Evolutionary conservation across 2,113 vertebrate species (phyloP).

Genomic region (Gasterosteus aculeatus): DNA sequence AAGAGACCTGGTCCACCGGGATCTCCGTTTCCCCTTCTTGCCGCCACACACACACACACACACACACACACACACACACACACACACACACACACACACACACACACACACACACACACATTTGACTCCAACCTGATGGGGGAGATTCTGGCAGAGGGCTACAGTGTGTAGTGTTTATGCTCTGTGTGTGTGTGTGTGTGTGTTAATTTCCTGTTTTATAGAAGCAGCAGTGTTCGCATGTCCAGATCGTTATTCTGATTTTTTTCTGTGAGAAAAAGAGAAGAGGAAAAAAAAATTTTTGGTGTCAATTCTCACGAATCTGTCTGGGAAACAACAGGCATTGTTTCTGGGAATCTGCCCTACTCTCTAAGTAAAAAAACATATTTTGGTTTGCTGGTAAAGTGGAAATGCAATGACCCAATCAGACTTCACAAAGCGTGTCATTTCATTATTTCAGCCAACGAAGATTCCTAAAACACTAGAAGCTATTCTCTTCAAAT

Average conservation of each 20-base stretch:
- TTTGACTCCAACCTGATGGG: constrained; percentile 60
- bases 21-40: constrained; percentile 62
- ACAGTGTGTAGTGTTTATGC: constrained; percentile 29
- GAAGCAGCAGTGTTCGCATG: constrained; percentile 75
- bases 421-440: constrained; percentile 30
- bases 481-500: constrained; percentile 7
- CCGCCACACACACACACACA: constrained; percentile 14
- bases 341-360: constrained; percentile 70
- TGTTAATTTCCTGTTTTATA: constrained; percentile 79
- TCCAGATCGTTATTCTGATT: constrained; percentile 68
- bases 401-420: constrained; percentile 27
- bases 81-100: constrained; percentile 7
- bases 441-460: constrained; percentile 26
- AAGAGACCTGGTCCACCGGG: constrained; percentile 78
- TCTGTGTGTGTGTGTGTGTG: constrained; percentile 40
- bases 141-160: constrained; percentile 62
- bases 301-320: constrained; percentile 80
- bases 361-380: constrained; percentile 49
- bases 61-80: too few relatives aligned
- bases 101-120: too few relatives aligned
- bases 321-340: constrained; percentile 71
- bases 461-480: constrained; percentile 11
- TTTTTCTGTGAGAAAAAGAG: constrained; percentile 76
- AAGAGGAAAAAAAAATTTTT: constrained; percentile 20
- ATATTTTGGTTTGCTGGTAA: constrained; percentile 33